Percentiles rank a stretch among this genome's conserved stretches.
Conservation (phyloP, 2,797 vertebrate genomes). For the Lagodon rhomboides region DNA sequence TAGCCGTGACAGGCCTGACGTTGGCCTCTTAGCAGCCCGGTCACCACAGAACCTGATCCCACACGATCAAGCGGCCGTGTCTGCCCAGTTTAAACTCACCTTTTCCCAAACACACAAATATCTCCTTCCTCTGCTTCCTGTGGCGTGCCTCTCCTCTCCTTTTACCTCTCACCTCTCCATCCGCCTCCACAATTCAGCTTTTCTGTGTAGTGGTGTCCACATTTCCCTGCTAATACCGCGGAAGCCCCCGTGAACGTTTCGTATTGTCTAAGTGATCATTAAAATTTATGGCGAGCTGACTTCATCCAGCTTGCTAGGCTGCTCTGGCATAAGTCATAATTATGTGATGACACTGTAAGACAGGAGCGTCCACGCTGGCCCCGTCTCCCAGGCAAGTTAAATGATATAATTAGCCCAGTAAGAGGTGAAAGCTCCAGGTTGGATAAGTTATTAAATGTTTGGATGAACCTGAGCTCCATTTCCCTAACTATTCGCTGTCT, state of each 20-base stretch:
- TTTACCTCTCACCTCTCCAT: constrained; percentile 1
- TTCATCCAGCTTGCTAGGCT: constrained; percentile 82
- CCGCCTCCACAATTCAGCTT: constrained; percentile 35
- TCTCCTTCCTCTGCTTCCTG: constrained; percentile 15
- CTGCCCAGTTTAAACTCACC: constrained; percentile 59
- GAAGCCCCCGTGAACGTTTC: constrained; percentile 69
- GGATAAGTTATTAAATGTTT: constrained; percentile 88
- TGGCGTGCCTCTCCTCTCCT: constrained; percentile 2
- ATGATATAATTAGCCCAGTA: constrained; percentile 84
- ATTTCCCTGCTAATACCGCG: constrained; percentile 65
- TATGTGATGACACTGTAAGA: constrained; percentile 83
- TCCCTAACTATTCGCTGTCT: constrained; percentile 76
- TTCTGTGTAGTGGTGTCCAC: constrained; percentile 41
- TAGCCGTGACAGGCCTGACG: constrained; percentile 76
- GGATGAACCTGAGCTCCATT: constrained; percentile 86
- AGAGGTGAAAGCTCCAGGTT: constrained; percentile 81
- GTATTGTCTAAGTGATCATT: constrained; percentile 84
- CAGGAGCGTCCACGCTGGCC: constrained; percentile 67
- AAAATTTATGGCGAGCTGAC: constrained; percentile 86
- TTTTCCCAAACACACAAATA: constrained; percentile 50
- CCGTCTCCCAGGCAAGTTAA: constrained; percentile 78
- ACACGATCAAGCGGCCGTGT: constrained; percentile 56
- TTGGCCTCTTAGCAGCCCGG: constrained; percentile 63
- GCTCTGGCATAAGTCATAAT: constrained; percentile 86
- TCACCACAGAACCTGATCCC: constrained; percentile 81